phyloP scores from a whole-genome alignment of 1,140 invertebrate species.

The Danaus melanippus region DNA sequence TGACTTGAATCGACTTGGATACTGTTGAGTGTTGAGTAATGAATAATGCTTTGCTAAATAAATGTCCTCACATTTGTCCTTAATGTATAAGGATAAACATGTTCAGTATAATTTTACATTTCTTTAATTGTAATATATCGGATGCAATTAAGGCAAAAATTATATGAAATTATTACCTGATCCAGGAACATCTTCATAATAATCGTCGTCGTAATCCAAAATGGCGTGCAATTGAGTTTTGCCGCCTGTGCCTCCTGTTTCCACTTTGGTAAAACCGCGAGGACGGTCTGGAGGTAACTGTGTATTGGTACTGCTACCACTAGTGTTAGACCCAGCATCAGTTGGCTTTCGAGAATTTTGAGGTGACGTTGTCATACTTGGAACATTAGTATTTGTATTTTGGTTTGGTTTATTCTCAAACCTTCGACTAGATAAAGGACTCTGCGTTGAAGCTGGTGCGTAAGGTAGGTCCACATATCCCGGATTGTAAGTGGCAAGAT shows the following conservation, averaged over 20 bases:
- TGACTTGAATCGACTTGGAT: no score
- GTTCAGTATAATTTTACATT: no score
- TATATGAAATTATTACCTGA: constrained; percentile 34
- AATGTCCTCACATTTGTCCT: no score
- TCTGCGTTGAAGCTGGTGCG: constrained; percentile 40
- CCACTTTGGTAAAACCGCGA: constrained; percentile 72
- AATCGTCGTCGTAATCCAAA: constrained; percentile 78
- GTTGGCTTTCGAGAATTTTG: constrained; percentile 29
- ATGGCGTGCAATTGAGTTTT: constrained; percentile 81
- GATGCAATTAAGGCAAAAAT: neutral
- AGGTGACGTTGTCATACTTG: constrained; percentile 25
- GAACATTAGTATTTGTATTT: constrained; percentile 47
- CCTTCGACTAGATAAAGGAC: constrained; percentile 55
- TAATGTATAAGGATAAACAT: no score
- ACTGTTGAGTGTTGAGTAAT: no score
- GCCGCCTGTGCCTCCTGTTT: constrained; percentile 66
- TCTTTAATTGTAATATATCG: no score
- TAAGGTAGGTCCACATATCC: constrained; percentile 51
- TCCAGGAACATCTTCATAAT: constrained; percentile 65
- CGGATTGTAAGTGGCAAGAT: constrained; percentile 35
- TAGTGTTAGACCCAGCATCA: constrained; percentile 30
- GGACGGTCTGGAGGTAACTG: constrained; percentile 46
- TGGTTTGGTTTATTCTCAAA: constrained; percentile 52
- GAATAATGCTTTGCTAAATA: no score
- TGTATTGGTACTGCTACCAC: constrained; percentile 31